phyloP scores from a whole-genome alignment of 2,797 vertebrate genomes.

The Tachyglossus aculeatus region DNA sequence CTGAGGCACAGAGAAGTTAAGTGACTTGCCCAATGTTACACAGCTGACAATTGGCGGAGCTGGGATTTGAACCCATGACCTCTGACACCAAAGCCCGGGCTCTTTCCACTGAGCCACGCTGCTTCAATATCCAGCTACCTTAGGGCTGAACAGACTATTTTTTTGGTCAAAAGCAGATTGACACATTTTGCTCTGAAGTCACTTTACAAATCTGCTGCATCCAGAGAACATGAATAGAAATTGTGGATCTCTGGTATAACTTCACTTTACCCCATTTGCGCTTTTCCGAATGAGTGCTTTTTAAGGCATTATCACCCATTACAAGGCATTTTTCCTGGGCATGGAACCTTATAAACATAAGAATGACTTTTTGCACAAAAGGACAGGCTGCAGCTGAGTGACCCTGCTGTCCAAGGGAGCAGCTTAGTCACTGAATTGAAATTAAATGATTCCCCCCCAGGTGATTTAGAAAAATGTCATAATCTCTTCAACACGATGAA shows the following conservation, averaged over 20 bases:
- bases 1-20: no score
- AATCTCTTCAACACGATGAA: slow-evolving; percentile 67
- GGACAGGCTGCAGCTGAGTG: slow-evolving; percentile 43
- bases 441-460: slow-evolving; percentile 52
- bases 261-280: slow-evolving; percentile 20
- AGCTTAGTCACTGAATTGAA: slow-evolving; percentile 58
- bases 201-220: not conserved
- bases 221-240: slow-evolving; percentile 5
- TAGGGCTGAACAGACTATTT: not conserved
- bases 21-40: no score
- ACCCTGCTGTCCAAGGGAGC: slow-evolving; percentile 32
- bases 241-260: not conserved
- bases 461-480: slow-evolving; percentile 65
- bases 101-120: no score
- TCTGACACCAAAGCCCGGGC: no score
- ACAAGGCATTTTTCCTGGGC: slow-evolving; percentile 19
- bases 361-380: slow-evolving; percentile 60
- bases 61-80: no score
- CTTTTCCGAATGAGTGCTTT: slow-evolving; percentile 13
- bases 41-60: no score
- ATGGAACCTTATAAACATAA: slow-evolving; percentile 52
- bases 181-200: not conserved
- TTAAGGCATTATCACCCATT: slow-evolving; percentile 25
- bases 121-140: not conserved
- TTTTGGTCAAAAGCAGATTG: not conserved